These are phyloP conservation scores for Hyles vespertilio DNA, from an alignment of 1,140 invertebrate species.

Conservation along the genomic window DNA sequence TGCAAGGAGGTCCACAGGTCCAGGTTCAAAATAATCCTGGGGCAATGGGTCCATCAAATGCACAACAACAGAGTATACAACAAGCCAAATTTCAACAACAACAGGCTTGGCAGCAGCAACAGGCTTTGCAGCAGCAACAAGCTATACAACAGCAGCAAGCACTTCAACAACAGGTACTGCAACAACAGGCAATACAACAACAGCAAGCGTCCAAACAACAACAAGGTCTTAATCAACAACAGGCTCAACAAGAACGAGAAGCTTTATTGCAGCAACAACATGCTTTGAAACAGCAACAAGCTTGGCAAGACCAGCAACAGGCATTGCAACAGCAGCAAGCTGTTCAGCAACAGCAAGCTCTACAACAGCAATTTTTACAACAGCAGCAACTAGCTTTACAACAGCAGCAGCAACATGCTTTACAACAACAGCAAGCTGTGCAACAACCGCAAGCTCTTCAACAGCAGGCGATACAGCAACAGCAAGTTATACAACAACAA, in stretches of 20 bases:
- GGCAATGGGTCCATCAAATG: conserved; percentile 7
- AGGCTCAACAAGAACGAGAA: conserved; percentile 6
- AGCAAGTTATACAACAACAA: neutral
- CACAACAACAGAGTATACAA: conserved; percentile 10
- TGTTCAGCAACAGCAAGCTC: conserved; percentile 2
- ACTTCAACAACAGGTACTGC: conserved; percentile 1
- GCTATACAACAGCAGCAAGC: neutral
- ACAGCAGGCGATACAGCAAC: neutral
- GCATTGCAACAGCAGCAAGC: conserved; percentile 7
- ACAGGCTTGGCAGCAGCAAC: conserved; percentile 7
- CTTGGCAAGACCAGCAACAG: neutral
- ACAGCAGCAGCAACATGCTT: neutral
- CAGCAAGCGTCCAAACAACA: conserved; percentile 2
- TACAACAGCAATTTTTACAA: neutral
- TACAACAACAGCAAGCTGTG: neutral
- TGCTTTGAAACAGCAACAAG: conserved; percentile 2
- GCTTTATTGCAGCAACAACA: conserved; percentile 12
- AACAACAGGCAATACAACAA: conserved; percentile 7
- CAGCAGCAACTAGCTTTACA: conserved; percentile 1
- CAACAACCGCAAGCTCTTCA: neutral
- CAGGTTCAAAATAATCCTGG: conserved; percentile 21
- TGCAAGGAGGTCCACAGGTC: conserved; percentile 17
- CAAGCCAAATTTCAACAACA: conserved; percentile 8
- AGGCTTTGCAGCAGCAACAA: neutral
- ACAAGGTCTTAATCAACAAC: conserved; percentile 11